Base-by-base conservation (phyloP, 2,797 vertebrate genomes). In the Pteronotus mesoamericanus region DNA sequence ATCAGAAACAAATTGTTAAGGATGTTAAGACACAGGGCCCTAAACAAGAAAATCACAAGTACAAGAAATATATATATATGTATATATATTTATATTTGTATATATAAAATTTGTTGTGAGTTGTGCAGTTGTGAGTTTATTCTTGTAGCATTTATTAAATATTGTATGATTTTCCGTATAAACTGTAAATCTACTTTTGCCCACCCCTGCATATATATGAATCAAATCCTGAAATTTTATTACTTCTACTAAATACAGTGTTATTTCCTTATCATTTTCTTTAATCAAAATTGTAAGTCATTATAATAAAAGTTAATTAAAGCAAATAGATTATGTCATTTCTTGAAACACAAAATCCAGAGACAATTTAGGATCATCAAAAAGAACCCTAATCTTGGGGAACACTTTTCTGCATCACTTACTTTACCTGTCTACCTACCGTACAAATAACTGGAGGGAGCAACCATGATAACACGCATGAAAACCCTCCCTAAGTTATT, bases 291-390 rank as follows among this genome's bases (percentile, higher is more conserved):
- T 16, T 91, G 7, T 44, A 96, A 94, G 48, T 72, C 68, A 94
- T 91, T 84, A 55, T 96, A 96, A 82, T 88, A 90, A 89, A 91
- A 86, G 9, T 86, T 94, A 71, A 97, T 32, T 61, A 89, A 93
- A 91, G 12, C 42, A 96, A 94, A 87, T 6, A 91, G 21, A 95
- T 46, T 44, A 75, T 26, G 3, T 59, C 89, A 92, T n/a, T 80
- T 94, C 83, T 97, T 86, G 39, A 93, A 95, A 94, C 4, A 71
- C 26, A 86, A 91, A 89, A 87, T 42, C 32, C 89, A 91, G 77
- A 86, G 34, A 84, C 4, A 91, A 51, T 51, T 64, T 29, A 90
- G 26, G 26, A 84, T 34, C 69, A 69, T 14, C 22, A 75, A 51
- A 94, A 92, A 75, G 10, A 89, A 79, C 15, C 72, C 29, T 72